Conservation (phyloP, 1,140 invertebrate species). For the Periplaneta americana region DNA sequence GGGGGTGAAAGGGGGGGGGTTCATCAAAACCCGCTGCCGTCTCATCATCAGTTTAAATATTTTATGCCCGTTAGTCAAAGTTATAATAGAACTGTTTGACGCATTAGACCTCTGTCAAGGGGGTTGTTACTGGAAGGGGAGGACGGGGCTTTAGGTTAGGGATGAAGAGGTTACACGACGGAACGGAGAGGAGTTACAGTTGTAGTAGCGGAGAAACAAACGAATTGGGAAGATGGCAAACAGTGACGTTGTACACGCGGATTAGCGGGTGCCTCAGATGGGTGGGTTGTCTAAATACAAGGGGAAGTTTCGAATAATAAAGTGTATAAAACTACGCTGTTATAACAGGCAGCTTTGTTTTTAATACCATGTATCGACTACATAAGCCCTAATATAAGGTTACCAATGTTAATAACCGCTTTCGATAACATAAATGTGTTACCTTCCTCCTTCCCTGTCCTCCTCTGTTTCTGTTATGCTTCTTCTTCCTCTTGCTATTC, state of each 20-base stretch:
- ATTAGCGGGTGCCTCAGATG: too few relatives aligned
- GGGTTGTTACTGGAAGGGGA: background rate
- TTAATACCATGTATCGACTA: too few relatives aligned
- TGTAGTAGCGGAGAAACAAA: background rate
- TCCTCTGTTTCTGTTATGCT: too few relatives aligned
- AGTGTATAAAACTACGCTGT: background rate
- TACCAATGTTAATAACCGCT: too few relatives aligned
- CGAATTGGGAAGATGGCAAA: background rate
- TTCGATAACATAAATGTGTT: too few relatives aligned
- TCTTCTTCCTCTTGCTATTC: too few relatives aligned
- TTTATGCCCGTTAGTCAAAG: conserved; percentile 8
- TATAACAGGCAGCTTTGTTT: background rate
- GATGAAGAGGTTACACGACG: background rate
- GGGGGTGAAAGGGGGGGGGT: background rate
- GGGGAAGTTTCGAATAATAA: too few relatives aligned
- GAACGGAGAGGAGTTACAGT: background rate
- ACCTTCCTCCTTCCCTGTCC: too few relatives aligned
- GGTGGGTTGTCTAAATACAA: background rate
- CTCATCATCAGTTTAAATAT: conserved; percentile 9
- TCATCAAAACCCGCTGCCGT: background rate
- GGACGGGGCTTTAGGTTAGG: background rate
- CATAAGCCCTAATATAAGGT: too few relatives aligned
- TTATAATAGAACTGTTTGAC: conserved; percentile 8
- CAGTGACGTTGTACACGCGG: too few relatives aligned
- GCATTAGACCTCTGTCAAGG: background rate